A percentile compares a stretch with the other conserved stretches of the same genome.
Evolutionary conservation across 2,888 invertebrate genomes (phyloP).

Genomic region (Apomyelois bistriatella): DNA sequence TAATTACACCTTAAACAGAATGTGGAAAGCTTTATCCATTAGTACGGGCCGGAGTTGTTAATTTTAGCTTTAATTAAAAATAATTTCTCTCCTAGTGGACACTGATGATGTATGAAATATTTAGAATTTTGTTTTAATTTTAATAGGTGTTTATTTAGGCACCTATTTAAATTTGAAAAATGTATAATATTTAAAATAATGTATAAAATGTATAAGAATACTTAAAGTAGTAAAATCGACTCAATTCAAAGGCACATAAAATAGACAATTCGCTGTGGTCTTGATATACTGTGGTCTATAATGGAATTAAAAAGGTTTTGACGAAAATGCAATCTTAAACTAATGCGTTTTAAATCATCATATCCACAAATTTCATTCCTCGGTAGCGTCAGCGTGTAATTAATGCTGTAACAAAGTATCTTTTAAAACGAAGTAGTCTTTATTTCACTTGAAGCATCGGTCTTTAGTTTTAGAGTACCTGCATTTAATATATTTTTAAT

Average conservation of each 20-base stretch:
- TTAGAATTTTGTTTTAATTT: background rate
- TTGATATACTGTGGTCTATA: too few relatives aligned
- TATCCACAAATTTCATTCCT: constrained; percentile 27
- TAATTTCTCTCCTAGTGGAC: constrained; percentile 37
- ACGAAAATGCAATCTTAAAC: too few relatives aligned
- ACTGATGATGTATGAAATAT: constrained; percentile 21
- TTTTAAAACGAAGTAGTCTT: constrained; percentile 53
- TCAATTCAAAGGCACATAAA: too few relatives aligned
- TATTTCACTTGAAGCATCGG: constrained; percentile 41
- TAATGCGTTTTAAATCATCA: background rate
- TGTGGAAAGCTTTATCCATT: constrained; percentile 32
- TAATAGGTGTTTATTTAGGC: background rate
- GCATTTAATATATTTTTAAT: background rate
- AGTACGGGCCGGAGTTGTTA: constrained; percentile 33
- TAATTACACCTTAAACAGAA: constrained; percentile 25
- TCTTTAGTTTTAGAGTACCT: constrained; percentile 27
- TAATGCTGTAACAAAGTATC: constrained; percentile 53
- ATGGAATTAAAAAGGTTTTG: too few relatives aligned
- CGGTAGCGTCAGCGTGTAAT: constrained; percentile 31
- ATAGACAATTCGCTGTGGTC: too few relatives aligned
- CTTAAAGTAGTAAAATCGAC: too few relatives aligned
- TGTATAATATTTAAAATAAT: too few relatives aligned
- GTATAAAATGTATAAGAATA: too few relatives aligned
- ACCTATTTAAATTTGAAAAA: too few relatives aligned
- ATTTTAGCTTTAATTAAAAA: constrained; percentile 49